Evolutionary conservation across 2,888 invertebrate species (phyloP).

Genomic region (Lepidocyrtoides sp.): DNA sequence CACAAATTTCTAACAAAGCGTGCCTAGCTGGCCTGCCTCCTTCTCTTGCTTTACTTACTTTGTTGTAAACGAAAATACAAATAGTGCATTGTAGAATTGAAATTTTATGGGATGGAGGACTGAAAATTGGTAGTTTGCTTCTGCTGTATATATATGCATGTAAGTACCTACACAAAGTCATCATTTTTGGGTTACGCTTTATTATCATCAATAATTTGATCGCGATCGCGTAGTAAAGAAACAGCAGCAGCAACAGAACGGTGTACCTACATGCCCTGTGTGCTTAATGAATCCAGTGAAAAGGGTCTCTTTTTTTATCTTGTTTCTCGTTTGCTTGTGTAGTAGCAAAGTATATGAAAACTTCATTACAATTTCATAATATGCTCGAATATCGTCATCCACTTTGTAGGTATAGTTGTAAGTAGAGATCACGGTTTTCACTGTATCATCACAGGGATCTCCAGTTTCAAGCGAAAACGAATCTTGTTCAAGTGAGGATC

Average conservation of each 20-base stretch:
- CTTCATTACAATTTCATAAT: slow-evolving; percentile 26
- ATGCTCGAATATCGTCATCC: neutral
- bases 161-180: slow-evolving; percentile 22
- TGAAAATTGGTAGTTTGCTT: slow-evolving; percentile 45
- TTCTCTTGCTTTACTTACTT: slow-evolving; percentile 18
- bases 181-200: slow-evolving; percentile 32
- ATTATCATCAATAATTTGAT: slow-evolving; percentile 14
- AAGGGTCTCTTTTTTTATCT: slow-evolving; percentile 38
- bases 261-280: neutral
- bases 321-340: slow-evolving; percentile 9
- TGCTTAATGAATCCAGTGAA: neutral
- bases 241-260: neutral
- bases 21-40: neutral
- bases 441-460: neutral
- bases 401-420: no score
- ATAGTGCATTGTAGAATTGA: neutral
- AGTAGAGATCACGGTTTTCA: neutral
- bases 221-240: neutral
- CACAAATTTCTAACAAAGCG: neutral
- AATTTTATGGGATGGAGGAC: slow-evolving; percentile 41
- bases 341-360: slow-evolving; percentile 36
- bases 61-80: neutral
- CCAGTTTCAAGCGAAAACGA: slow-evolving; percentile 8
- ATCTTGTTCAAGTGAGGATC: slow-evolving; percentile 33
- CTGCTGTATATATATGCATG: neutral